Conservation (phyloP, 2,888 invertebrate species). For the Pandemis cinnamomeana region DNA sequence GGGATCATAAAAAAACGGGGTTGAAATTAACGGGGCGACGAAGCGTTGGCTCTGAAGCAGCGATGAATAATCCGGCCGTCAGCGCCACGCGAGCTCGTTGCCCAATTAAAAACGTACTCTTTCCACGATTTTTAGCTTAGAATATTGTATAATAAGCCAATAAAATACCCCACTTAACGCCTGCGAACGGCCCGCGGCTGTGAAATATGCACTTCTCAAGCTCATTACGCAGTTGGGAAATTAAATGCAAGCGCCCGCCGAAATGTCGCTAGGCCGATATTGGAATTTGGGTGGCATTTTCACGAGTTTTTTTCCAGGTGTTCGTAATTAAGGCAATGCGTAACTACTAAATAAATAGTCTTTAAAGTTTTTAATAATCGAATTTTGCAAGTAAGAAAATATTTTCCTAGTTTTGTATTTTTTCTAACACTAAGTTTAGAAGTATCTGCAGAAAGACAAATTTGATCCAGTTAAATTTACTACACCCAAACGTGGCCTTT, state of each 20-base stretch:
- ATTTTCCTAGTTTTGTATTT: too few species aligned
- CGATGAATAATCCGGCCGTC: slow-evolving; percentile 83
- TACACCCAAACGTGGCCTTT: too few species aligned
- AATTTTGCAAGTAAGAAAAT: too few species aligned
- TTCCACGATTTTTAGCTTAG: slow-evolving; percentile 84
- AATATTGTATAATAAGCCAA: slow-evolving; percentile 85
- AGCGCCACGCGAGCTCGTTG: slow-evolving; percentile 78
- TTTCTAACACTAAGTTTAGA: too few species aligned
- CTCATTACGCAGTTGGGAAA: slow-evolving; percentile 78
- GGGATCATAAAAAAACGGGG: slow-evolving; percentile 65
- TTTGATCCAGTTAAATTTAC: too few species aligned
- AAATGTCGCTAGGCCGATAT: slow-evolving; percentile 35
- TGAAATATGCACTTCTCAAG: slow-evolving; percentile 82
- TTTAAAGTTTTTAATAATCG: too few species aligned
- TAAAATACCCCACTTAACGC: slow-evolving; percentile 84
- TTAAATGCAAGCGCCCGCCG: slow-evolving; percentile 72
- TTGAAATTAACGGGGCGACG: slow-evolving; percentile 68
- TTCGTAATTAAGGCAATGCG: not conserved
- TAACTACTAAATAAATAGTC: not conserved
- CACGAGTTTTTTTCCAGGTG: not conserved
- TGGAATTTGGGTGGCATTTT: slow-evolving; percentile 11
- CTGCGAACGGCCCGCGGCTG: slow-evolving; percentile 67
- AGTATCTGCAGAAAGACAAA: too few species aligned
- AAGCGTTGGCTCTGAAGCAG: slow-evolving; percentile 76
- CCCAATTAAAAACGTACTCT: slow-evolving; percentile 85